Evolutionary conservation across 2,113 vertebrate genomes (phyloP).

Genomic region (Hypanus sabinus): DNA sequence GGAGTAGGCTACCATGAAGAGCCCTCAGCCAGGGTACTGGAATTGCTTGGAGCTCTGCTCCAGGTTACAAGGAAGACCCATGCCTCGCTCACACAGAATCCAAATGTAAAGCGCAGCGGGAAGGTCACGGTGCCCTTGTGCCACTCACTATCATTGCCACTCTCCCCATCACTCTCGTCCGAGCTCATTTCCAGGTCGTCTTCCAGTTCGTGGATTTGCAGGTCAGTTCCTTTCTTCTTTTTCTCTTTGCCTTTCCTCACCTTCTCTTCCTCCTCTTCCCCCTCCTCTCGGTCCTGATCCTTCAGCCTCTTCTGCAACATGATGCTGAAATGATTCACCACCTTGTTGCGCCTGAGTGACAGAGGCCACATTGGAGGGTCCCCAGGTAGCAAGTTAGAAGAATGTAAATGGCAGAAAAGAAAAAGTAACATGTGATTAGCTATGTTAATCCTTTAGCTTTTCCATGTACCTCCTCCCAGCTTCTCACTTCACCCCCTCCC

Average conservation of each 20-base stretch:
- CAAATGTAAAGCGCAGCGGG: not conserved
- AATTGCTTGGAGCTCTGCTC: not conserved
- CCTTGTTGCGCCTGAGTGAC: slow-evolving; percentile 74
- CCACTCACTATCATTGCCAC: slow-evolving; percentile 64
- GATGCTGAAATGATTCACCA: slow-evolving; percentile 90
- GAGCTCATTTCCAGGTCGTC: slow-evolving; percentile 83
- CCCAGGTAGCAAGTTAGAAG: not conserved
- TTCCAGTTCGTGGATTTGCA: slow-evolving; percentile 80
- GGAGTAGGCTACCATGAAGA: not conserved
- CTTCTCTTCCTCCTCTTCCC: slow-evolving; percentile 66
- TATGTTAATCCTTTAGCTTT: not conserved
- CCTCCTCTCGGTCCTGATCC: slow-evolving; percentile 69
- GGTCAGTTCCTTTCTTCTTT: slow-evolving; percentile 61
- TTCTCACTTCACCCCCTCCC: too few relatives aligned
- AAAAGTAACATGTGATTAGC: not conserved
- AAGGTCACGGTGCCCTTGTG: not conserved
- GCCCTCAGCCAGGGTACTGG: not conserved
- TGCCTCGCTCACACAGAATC: not conserved
- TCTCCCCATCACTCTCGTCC: slow-evolving; percentile 68
- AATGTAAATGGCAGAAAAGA: not conserved
- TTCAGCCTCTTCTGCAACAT: slow-evolving; percentile 84
- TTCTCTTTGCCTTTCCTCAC: slow-evolving; percentile 46
- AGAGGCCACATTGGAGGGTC: too few relatives aligned
- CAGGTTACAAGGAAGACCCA: not conserved
- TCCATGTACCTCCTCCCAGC: too few relatives aligned